Conservation (phyloP, 2,888 invertebrate genomes). For the Drosophila lacicola region DNA sequence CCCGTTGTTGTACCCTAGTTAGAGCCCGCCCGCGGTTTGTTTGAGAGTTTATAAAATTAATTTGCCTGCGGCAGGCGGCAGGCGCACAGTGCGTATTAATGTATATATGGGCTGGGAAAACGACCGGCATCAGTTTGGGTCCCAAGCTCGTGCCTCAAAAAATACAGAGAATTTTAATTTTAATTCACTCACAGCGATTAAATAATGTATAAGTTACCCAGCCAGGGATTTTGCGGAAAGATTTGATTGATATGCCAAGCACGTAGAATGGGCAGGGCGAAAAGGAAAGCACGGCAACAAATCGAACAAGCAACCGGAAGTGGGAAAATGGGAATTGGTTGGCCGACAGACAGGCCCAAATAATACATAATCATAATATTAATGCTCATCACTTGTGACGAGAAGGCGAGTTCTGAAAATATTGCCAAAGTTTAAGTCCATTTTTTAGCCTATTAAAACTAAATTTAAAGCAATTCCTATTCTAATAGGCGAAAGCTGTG, state of each 20-base stretch:
- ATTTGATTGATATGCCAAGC: slow-evolving; percentile 61
- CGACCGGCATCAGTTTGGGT: slow-evolving; percentile 7
- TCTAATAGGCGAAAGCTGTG: background rate
- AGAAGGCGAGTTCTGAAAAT: slow-evolving; percentile 2
- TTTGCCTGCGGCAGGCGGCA: slow-evolving; percentile 65
- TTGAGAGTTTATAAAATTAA: slow-evolving; percentile 72
- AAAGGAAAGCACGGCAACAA: slow-evolving; percentile 27
- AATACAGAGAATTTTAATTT: slow-evolving; percentile 50
- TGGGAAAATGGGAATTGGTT: background rate
- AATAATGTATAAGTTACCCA: slow-evolving; percentile 60
- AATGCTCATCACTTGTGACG: slow-evolving; percentile 25
- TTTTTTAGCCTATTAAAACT: background rate
- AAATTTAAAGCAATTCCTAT: slow-evolving; percentile 1
- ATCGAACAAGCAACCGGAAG: slow-evolving; percentile 33
- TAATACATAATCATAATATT: slow-evolving; percentile 29
- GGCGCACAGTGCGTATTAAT: slow-evolving; percentile 19
- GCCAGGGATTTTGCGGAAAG: slow-evolving; percentile 46
- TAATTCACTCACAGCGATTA: slow-evolving; percentile 66
- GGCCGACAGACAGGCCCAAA: slow-evolving; percentile 7
- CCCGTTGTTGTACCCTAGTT: background rate
- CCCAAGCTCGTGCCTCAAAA: slow-evolving; percentile 15
- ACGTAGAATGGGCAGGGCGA: slow-evolving; percentile 34
- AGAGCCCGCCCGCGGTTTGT: slow-evolving; percentile 51
- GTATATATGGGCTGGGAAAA: slow-evolving; percentile 17
- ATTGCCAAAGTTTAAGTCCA: slow-evolving; percentile 3